Conservation (phyloP, 37 sponge, comb jelly and placozoan genomes). For the Chondrilla cf. caribensis region DNA sequence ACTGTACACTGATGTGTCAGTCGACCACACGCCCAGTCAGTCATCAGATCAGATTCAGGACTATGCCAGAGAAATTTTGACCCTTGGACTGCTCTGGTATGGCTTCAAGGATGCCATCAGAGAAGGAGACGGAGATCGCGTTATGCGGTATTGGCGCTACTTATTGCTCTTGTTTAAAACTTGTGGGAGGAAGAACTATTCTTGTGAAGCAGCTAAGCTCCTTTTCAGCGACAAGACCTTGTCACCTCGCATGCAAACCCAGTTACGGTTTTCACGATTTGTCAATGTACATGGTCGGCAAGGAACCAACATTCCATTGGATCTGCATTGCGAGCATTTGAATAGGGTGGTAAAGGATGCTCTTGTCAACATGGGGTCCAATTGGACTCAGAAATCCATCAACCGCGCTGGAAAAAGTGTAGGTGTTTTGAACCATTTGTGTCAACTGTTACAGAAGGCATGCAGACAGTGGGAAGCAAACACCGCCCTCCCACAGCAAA, state of each 20-base stretch:
- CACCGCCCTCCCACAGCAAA: no score
- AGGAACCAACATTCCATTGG: constrained; percentile 9
- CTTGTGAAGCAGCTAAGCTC: neutral
- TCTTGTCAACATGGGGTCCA: neutral
- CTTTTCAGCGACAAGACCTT: neutral
- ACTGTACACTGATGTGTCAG: no score
- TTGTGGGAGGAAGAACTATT: neutral
- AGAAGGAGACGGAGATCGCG: neutral
- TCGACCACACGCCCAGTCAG: no score
- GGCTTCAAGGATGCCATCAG: neutral
- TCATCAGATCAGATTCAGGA: neutral
- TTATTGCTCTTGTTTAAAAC: neutral
- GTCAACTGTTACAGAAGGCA: neutral
- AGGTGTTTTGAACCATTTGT: neutral
- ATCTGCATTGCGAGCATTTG: constrained; percentile 9
- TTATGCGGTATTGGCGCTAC: neutral
- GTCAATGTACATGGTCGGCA: constrained; percentile 20
- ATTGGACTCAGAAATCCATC: neutral
- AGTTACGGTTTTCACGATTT: constrained; percentile 2
- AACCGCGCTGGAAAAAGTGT: neutral
- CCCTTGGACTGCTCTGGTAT: neutral
- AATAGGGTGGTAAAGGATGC: neutral
- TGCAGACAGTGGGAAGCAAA: no score
- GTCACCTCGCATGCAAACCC: neutral
- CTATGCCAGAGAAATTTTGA: neutral